A percentile compares a stretch with the other conserved stretches of the same genome.
These are phyloP conservation scores for Prostheceraeus crozeri DNA, from an alignment of 2,888 invertebrate species.

Conservation along the genomic window DNA sequence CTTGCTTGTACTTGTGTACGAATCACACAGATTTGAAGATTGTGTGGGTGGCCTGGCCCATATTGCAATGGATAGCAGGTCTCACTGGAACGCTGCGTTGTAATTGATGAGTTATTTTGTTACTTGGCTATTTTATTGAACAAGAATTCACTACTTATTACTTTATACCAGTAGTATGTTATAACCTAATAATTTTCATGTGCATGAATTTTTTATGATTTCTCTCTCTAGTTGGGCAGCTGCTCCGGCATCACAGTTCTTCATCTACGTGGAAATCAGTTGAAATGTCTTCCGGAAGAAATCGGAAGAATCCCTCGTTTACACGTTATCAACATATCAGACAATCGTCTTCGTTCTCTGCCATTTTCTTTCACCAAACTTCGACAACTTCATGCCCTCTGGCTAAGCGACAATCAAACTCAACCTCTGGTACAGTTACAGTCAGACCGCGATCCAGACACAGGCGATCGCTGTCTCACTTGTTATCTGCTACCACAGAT, in stretches of 20 bases:
- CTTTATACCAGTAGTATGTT: no score
- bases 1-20: no score
- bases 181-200: no score
- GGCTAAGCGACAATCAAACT: constrained; percentile 82
- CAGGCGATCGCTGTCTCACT: constrained; percentile 74
- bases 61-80: no score
- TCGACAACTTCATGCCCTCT: constrained; percentile 64
- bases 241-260: constrained; percentile 74
- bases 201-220: no score
- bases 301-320: constrained; percentile 75
- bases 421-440: constrained; percentile 83
- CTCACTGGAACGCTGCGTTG: no score
- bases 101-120: no score
- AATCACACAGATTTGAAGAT: no score
- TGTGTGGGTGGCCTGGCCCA: no score
- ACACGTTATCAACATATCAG: constrained; percentile 76
- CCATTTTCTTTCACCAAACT: constrained; percentile 81
- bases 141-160: no score
- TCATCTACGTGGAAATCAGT: constrained; percentile 72
- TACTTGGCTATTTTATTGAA: no score
- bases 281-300: constrained; percentile 75
- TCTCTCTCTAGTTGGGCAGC: constrained; percentile 65
- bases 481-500: constrained; percentile 82
- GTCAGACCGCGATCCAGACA: constrained; percentile 71
- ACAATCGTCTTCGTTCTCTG: constrained; percentile 72